phyloP scores from a whole-genome alignment of 1,140 invertebrate species.

The Nasonia giraulti region DNA sequence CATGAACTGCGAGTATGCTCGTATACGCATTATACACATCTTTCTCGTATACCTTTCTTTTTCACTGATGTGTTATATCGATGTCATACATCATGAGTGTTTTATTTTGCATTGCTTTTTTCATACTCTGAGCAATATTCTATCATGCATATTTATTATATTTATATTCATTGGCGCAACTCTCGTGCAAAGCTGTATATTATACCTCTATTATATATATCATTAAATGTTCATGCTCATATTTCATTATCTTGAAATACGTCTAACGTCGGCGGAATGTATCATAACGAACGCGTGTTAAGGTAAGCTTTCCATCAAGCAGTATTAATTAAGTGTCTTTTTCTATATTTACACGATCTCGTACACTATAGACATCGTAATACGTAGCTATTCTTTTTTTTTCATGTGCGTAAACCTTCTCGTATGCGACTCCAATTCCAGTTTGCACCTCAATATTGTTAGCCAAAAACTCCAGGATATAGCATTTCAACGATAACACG shows the following conservation, averaged over 20 bases:
- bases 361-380: not conserved
- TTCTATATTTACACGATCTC: constrained; percentile 3
- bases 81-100: not conserved
- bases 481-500: not conserved
- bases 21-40: not conserved
- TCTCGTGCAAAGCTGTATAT: not conserved
- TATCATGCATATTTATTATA: constrained; percentile 12
- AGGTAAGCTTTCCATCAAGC: constrained; percentile 18
- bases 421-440: constrained; percentile 2
- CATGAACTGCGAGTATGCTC: not conserved
- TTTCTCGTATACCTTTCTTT: not conserved
- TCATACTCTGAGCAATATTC: not conserved
- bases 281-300: not conserved
- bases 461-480: not conserved
- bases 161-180: not conserved
- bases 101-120: constrained; percentile 16
- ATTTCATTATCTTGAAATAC: constrained; percentile 1
- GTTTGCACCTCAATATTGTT: not conserved
- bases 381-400: constrained; percentile 9
- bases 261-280: not conserved
- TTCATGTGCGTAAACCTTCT: not conserved
- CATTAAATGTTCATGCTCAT: not conserved
- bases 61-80: not conserved
- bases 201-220: not conserved
- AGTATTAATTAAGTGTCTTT: constrained; percentile 11